Base-by-base conservation (phyloP, 2,888 invertebrate genomes). In the Atherix ibis region DNA sequence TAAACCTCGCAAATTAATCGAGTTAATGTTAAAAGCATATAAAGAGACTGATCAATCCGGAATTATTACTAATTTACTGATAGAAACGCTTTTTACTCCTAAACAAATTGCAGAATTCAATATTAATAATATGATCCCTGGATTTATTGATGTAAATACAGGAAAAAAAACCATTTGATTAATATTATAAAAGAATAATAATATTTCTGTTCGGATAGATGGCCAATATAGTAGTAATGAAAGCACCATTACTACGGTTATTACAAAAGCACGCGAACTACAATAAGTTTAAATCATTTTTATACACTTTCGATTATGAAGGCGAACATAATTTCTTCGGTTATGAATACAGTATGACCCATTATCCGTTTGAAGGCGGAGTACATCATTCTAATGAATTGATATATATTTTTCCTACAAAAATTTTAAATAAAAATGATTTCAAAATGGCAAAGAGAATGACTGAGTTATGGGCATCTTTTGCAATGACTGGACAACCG, bases 381-480 rank as follows among this genome's bases (percentile, higher is more conserved):
- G 64, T 66, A 2, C 67, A 70, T 41, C 71, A 73, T 46, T 69
- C 70, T 1, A 66, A 73, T 44, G 72, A 73, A 39, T 58, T 70
- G 18, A 62, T 70, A n/a, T 68, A 72, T 44, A 43, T 72, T n/a
- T 73, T 71, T 48, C 46, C 49, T 24, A 38, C 39, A 6, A 53
- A 54, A 31, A 37, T 43, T 2, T 43, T 65, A 17, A 56, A 54
- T 37, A 44, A 40, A 3, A 37, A 41, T 5, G 66, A 66, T 34
- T 49, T 48, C 2, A 33, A 44, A 27, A 51, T 68, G 32, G 59
- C 66, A 2, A 53, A 58, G 26, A 55, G 54, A 38, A 62, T 70
- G 61, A 53, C 68, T 4, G 49, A 55, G 3, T 24, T 60, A 27
- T 63, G 63, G 62, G 58, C 61, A 4, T 58, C 57, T 12, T 62